Percentiles rank a stretch among this genome's conserved stretches.
Evolutionary conservation across 92 coral and sea anemone genomes (phyloP).

Genomic region (Chrysogorgia sp.): DNA sequence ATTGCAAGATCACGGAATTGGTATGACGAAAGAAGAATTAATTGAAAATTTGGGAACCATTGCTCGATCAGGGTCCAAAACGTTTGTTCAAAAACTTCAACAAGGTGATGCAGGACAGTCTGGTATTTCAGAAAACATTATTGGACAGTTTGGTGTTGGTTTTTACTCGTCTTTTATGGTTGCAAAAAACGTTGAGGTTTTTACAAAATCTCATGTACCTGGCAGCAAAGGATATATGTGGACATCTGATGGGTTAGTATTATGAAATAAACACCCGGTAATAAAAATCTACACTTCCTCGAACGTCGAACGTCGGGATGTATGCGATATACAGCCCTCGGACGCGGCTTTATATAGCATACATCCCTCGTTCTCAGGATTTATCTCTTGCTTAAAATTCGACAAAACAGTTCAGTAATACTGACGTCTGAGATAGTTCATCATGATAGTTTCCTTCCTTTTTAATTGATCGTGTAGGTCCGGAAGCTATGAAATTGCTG

Average conservation of each 20-base stretch:
- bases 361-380: too few species aligned
- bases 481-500: conserved; percentile 87
- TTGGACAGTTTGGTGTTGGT: conserved; percentile 99
- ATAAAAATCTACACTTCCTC: neutral
- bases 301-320: neutral
- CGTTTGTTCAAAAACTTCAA: conserved; percentile 79
- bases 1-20: conserved; percentile 88
- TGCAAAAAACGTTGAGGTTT: conserved; percentile 89
- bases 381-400: too few species aligned
- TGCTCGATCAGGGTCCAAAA: conserved; percentile 94
- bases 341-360: too few species aligned
- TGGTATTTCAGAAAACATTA: conserved; percentile 72
- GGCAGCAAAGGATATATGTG: conserved; percentile 85
- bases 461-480: conserved; percentile 55
- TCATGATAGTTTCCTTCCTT: neutral
- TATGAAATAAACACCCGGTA: neutral
- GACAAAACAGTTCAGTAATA: too few species aligned
- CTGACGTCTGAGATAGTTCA: too few species aligned
- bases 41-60: conserved; percentile 89
- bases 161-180: conserved; percentile 98
- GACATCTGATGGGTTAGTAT: conserved; percentile 95
- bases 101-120: conserved; percentile 58
- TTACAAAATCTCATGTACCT: conserved; percentile 77
- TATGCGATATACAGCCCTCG: too few species aligned
- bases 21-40: conserved; percentile 86